These are phyloP conservation scores for Tretioscincus oriximinensis DNA, from an alignment of 2,113 vertebrate species.

Conservation along the genomic window DNA sequence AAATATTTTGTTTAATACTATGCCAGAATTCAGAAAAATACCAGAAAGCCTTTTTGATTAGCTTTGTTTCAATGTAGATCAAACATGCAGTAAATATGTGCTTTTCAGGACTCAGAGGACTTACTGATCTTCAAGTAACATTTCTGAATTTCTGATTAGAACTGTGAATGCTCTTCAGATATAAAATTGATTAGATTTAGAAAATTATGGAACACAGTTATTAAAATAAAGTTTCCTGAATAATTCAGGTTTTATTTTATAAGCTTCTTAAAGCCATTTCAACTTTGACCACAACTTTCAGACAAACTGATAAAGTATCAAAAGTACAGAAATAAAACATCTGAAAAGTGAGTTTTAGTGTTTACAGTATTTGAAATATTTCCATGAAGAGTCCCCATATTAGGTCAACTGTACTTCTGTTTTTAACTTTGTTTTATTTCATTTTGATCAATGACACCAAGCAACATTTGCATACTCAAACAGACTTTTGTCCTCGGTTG, in stretches of 20 bases:
- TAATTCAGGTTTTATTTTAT: slow-evolving; percentile 49
- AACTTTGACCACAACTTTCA: slow-evolving; percentile 31
- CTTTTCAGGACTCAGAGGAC: slow-evolving; percentile 36
- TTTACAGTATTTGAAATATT: slow-evolving; percentile 39
- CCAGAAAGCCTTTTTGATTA: background rate
- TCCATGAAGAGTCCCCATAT: slow-evolving; percentile 7
- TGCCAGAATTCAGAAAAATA: slow-evolving; percentile 34
- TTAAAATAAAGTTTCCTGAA: slow-evolving; percentile 51
- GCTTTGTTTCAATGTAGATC: slow-evolving; percentile 43
- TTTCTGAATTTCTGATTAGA: slow-evolving; percentile 39
- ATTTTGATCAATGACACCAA: slow-evolving; percentile 47
- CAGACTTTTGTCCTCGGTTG: slow-evolving; percentile 14
- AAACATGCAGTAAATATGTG: slow-evolving; percentile 43
- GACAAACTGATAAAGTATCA: slow-evolving; percentile 28
- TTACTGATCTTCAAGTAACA: slow-evolving; percentile 27
- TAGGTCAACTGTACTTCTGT: slow-evolving; percentile 37
- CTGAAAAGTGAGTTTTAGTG: slow-evolving; percentile 31
- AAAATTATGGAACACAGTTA: slow-evolving; percentile 41
- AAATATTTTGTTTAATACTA: slow-evolving; percentile 14
- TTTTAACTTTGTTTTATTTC: slow-evolving; percentile 35
- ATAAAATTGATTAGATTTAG: slow-evolving; percentile 42
- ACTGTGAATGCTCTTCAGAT: slow-evolving; percentile 33
- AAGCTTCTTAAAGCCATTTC: slow-evolving; percentile 44
- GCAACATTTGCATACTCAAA: slow-evolving; percentile 37
- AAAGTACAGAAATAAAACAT: slow-evolving; percentile 37